Conservation (phyloP, 2,888 invertebrate species). For the Dendrolimus pini region DNA sequence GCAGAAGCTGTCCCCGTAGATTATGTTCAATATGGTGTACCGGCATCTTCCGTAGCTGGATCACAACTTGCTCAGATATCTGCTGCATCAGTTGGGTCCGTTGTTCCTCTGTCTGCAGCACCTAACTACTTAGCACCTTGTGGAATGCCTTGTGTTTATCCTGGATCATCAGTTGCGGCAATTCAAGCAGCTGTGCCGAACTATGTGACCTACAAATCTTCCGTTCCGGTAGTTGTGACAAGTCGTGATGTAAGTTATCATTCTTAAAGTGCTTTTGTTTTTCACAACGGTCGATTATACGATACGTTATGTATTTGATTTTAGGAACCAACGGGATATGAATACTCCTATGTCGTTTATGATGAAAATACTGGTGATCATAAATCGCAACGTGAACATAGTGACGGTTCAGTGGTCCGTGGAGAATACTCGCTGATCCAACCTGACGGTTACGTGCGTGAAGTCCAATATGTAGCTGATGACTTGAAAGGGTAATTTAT, state of each 20-base stretch:
- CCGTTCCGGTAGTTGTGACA: conserved; percentile 38
- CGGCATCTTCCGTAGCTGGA: conserved; percentile 25
- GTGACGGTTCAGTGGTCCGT: conserved; percentile 70
- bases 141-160: conserved; percentile 47
- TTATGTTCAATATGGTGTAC: conserved; percentile 44
- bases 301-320: conserved; percentile 4
- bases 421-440: conserved; percentile 73
- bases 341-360: conserved; percentile 72
- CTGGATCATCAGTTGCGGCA: conserved; percentile 32
- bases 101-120: conserved; percentile 28
- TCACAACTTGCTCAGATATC: conserved; percentile 39
- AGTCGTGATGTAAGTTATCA: conserved; percentile 5
- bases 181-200: conserved; percentile 32
- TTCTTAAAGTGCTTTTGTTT: not conserved
- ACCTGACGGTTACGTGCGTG: conserved; percentile 70
- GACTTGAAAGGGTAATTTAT: conserved; percentile 59
- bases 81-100: conserved; percentile 28
- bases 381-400: conserved; percentile 67
- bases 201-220: conserved; percentile 40
- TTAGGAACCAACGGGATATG: conserved; percentile 43
- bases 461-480: conserved; percentile 73
- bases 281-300: not conserved
- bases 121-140: conserved; percentile 40
- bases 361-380: conserved; percentile 74
- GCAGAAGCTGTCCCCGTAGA: conserved; percentile 30